These are phyloP conservation scores for Lutjanus argentimaculatus DNA, from an alignment of 2,797 vertebrate genomes.

Conservation along the genomic window DNA sequence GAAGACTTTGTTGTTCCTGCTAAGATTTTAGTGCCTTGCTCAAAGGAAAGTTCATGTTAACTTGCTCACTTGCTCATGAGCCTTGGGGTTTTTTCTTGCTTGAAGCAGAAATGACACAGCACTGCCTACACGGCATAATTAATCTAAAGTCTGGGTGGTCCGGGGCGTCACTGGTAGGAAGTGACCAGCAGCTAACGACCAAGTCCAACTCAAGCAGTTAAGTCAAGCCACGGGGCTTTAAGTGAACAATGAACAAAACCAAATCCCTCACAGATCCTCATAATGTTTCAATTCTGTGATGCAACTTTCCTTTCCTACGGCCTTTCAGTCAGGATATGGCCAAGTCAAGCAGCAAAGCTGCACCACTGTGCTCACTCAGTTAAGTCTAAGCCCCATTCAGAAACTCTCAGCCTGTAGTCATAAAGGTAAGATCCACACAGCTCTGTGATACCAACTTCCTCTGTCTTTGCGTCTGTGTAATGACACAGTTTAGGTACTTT, in stretches of 20 bases:
- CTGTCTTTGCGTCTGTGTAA: neutral
- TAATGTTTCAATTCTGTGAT: constrained; percentile 57
- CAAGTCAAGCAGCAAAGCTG: constrained; percentile 72
- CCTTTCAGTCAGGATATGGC: constrained; percentile 58
- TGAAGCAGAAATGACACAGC: constrained; percentile 9
- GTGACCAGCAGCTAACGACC: constrained; percentile 48
- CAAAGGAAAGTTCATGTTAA: too few species aligned
- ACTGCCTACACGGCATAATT: neutral
- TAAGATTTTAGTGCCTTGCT: too few species aligned
- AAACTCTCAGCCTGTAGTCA: constrained; percentile 3
- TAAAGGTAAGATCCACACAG: constrained; percentile 21
- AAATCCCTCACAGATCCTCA: constrained; percentile 58
- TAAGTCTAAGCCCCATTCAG: constrained; percentile 64
- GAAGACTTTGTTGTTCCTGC: too few species aligned
- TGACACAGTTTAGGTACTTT: too few species aligned
- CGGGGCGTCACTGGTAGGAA: constrained; percentile 51
- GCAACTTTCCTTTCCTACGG: constrained; percentile 31
- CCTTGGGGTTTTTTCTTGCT: neutral
- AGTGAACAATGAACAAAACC: constrained; percentile 64
- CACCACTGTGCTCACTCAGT: constrained; percentile 65
- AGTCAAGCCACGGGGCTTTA: constrained; percentile 62
- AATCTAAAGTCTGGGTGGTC: constrained; percentile 67
- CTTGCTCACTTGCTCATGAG: neutral
- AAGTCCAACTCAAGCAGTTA: constrained; percentile 57
- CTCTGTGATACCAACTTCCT: constrained; percentile 21